Conservation (phyloP, 1,140 invertebrate genomes). For the Heliconius nattereri region DNA sequence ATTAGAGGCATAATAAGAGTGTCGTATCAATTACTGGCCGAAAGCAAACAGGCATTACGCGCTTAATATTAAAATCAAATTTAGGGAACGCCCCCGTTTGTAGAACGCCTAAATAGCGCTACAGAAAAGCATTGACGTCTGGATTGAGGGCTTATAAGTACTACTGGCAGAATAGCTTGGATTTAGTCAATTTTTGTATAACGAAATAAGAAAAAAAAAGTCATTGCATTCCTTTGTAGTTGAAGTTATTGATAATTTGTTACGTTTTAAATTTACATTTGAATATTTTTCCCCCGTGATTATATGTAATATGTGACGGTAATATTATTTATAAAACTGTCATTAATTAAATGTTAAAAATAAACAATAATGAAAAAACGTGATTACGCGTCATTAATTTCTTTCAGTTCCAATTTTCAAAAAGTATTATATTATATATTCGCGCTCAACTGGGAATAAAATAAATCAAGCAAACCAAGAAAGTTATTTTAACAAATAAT, state of each 20-base stretch:
- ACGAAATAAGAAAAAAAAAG: background rate
- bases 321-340: too few relatives aligned
- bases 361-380: too few relatives aligned
- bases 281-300: too few relatives aligned
- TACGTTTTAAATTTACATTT: background rate
- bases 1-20: slow-evolving; percentile 70
- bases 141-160: slow-evolving; percentile 38
- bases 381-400: too few relatives aligned
- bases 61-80: slow-evolving; percentile 78
- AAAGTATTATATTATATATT: too few relatives aligned
- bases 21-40: slow-evolving; percentile 71
- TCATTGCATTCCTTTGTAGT: background rate
- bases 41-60: slow-evolving; percentile 70
- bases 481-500: too few relatives aligned
- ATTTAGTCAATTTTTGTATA: background rate
- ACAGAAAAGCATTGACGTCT: slow-evolving; percentile 42
- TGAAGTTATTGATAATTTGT: background rate
- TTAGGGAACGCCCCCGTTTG: slow-evolving; percentile 60
- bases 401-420: too few relatives aligned
- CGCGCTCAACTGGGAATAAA: too few relatives aligned
- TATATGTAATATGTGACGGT: too few relatives aligned
- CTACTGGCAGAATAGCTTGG: slow-evolving; percentile 15
- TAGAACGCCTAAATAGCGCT: slow-evolving; percentile 42
- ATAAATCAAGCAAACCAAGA: too few relatives aligned
- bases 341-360: too few relatives aligned